These are phyloP conservation scores for Lepeophtheirus nordmannii DNA, from an alignment of 2,888 invertebrate species.

Conservation along the genomic window DNA sequence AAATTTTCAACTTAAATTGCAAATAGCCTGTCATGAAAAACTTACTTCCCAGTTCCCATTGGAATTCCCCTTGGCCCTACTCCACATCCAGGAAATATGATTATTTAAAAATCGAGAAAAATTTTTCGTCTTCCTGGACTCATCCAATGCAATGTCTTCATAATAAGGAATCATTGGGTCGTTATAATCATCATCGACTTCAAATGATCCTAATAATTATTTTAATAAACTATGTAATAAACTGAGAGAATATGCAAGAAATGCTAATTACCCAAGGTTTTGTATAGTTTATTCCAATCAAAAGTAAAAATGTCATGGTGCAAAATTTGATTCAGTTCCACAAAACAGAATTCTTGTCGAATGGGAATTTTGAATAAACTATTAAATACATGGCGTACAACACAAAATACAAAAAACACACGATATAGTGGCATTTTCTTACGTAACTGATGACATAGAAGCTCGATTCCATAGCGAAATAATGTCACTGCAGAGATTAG, in stretches of 20 bases:
- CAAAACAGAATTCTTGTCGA: not conserved
- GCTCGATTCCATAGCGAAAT: not conserved
- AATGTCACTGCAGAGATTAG: not conserved
- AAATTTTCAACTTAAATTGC: too few relatives aligned
- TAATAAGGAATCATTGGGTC: not conserved
- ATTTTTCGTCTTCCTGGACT: not conserved
- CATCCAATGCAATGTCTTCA: not conserved
- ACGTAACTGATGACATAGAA: not conserved
- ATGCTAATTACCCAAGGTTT: not conserved
- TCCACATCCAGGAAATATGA: conserved; percentile 1
- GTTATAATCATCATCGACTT: not conserved
- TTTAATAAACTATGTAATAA: not conserved
- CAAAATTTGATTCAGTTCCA: not conserved
- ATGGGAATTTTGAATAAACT: not conserved
- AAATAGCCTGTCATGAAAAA: not conserved
- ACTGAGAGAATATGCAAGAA: not conserved
- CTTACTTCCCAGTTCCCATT: conserved; percentile 1
- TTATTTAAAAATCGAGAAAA: conserved; percentile 1
- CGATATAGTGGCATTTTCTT: not conserved
- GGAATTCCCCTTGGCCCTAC: not conserved
- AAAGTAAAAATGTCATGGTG: not conserved
- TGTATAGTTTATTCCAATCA: not conserved
- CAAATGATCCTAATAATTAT: not conserved
- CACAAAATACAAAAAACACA: too few relatives aligned
- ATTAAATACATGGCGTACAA: not conserved